Base-by-base conservation (phyloP, 2,113 vertebrate species). In the Xenopus borealis region DNA sequence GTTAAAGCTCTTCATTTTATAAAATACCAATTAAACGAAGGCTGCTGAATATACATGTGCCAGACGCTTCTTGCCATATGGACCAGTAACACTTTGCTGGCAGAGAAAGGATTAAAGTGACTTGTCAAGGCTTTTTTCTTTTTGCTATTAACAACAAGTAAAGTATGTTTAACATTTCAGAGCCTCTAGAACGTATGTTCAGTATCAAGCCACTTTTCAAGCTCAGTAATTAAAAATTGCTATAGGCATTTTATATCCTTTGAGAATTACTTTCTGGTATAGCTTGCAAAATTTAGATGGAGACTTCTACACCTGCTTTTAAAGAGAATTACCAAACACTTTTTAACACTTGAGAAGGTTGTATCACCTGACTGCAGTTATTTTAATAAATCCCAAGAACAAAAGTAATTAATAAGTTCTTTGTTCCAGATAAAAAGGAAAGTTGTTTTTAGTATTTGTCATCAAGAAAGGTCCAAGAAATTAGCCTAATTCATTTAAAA, bases 401-500 rank as follows among this genome's bases (percentile, higher is more conserved):
- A 88, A 88, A 90, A 90, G 86, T 91, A 82, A 86, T 92, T 91
- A 91, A 86, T 86, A 89, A 89, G 87, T 87, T 86, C 88, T 92
- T 92, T 90, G 88, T 91, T 80, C 84, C 76, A 83, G 87, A 84
- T 85, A 83, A 86, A 88, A 88, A 82, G 23, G 86, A 85, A 78
- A 82, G 86, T 75, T 40, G 63, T 45, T 46, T 65, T 83, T 84
- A 87, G 82, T 89, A 85, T 90, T 90, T 89, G 83, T 88, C 89
- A 88, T 90, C 84, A 88, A 89, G 85, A 85, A 85, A 87, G 83
- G 86, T 87, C 84, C 89, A 81, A 86, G 88, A 93, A 92, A 91
- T 93, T 90, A 91, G 86, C 82, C 88, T 92, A 88, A 93, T 93
- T 92, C 90, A 93, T 93, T 92, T 91, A 92, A 93, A 92, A 89